Conservation (phyloP, 1,140 invertebrate genomes). For the Lysiphlebus fabarum region DNA sequence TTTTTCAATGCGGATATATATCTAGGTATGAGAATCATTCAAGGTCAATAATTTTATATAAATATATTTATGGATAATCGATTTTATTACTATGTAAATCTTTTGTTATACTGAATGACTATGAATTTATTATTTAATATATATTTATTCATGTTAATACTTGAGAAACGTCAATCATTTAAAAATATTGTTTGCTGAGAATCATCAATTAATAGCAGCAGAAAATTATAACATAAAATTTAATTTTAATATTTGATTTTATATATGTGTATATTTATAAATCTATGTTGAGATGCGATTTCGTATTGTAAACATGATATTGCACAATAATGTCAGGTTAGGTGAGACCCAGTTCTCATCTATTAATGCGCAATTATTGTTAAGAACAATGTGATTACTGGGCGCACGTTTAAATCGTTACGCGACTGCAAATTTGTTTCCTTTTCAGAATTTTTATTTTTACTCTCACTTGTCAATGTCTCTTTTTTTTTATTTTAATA, state of each 20-base stretch:
- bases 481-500: constrained; percentile 14
- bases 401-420: constrained; percentile 39
- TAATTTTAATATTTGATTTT: too few species aligned
- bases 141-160: constrained; percentile 8
- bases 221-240: constrained; percentile 1
- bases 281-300: too few species aligned
- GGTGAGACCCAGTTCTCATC: constrained; percentile 44
- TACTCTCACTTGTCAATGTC: constrained; percentile 8
- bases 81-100: too few species aligned
- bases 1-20: too few species aligned
- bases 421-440: constrained; percentile 33
- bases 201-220: constrained; percentile 9
- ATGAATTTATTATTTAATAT: constrained; percentile 6
- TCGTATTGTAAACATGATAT: background rate
- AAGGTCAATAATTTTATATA: too few species aligned
- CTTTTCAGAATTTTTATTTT: constrained; percentile 20
- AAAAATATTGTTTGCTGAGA: background rate
- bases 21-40: too few species aligned
- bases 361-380: constrained; percentile 45
- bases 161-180: constrained; percentile 14
- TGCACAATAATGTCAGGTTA: constrained; percentile 9
- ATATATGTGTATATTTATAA: too few species aligned
- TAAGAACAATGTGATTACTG: constrained; percentile 44
- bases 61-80: too few species aligned
- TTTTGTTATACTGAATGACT: constrained; percentile 1